Base-by-base conservation (phyloP, 1,140 invertebrate species). In the Epicauta chinensis region DNA sequence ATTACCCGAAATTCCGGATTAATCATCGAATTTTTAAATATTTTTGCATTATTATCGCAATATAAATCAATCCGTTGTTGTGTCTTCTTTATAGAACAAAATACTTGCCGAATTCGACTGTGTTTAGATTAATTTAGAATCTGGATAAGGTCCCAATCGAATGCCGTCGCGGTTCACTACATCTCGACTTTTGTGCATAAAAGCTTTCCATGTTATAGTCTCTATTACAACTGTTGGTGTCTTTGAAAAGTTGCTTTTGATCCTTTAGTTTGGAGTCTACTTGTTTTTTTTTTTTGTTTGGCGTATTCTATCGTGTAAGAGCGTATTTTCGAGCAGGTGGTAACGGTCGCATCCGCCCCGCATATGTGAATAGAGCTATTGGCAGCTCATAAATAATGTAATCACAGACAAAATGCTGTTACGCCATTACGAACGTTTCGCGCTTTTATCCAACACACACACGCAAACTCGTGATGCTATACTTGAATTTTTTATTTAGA, bases 381-480 rank as follows among this genome's bases (percentile, higher is more conserved):
- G 58, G 58, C 55, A 60, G 51, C 58, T 60, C 58, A 60, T 60
- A 60, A 60, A 60, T 60, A 60, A 60, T 60, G 55, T 57, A 60
- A 60, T 58, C 52, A 58, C 51, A 56, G 55, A 60, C 58, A 60
- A 60, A 60, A 55, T 60, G 58, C 55, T 60, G 52, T 57, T 60
- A 60, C 58, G 52, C 23, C 23, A 23, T 57, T 57, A 56, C 51
- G 47, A 37, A 37, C 48, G 39, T 13, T 44, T 51, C 48, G 38
- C 38, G 38, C 38, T 51, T 42, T 51, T 41, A 42, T 41, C 38
- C 32, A 11, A 29, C 14, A 29, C 37, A 15, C 47, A 13, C 50
- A 45, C 45, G 37, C 55, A 46, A 54, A 51, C 51, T 54, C 51
- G 39, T 40, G 42, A 32, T 31, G 41, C 44, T 40, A 38, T 43